Conservation (phyloP, 1,140 invertebrate species). For the Phocides pigmalion region DNA sequence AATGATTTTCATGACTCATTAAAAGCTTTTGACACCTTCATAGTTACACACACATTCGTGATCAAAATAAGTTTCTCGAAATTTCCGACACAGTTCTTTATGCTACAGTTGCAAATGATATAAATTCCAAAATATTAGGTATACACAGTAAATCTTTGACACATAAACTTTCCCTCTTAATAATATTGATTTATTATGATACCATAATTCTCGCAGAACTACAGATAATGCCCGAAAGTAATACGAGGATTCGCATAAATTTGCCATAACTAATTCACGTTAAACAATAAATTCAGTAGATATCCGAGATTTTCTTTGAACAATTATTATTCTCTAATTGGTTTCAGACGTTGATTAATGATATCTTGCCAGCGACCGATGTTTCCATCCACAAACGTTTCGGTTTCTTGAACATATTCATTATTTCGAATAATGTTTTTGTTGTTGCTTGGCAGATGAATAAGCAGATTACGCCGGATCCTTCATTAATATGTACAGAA, state of each 20-base stretch:
- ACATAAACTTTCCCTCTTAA: constrained; percentile 20
- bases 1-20: no score
- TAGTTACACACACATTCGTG: no score
- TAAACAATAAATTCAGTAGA: constrained; percentile 40
- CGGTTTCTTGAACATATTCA: constrained; percentile 61
- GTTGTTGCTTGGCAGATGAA: constrained; percentile 42
- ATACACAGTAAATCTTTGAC: constrained; percentile 13
- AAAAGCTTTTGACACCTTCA: no score
- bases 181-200: constrained; percentile 20
- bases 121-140: background rate
- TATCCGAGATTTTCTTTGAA: constrained; percentile 52
- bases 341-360: constrained; percentile 67
- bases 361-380: constrained; percentile 44
- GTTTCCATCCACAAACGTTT: constrained; percentile 55
- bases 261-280: constrained; percentile 41
- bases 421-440: constrained; percentile 50
- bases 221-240: constrained; percentile 25
- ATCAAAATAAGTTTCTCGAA: no score
- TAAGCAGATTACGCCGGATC: constrained; percentile 14
- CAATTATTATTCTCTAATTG: constrained; percentile 70
- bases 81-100: no score
- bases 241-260: constrained; percentile 31
- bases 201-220: constrained; percentile 16
- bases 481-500: no score
- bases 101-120: no score